Evolutionary conservation across 2,113 vertebrate genomes (phyloP), one percentile per base, ranked within the genome.

Genomic region (Syngnathus floridae): DNA sequence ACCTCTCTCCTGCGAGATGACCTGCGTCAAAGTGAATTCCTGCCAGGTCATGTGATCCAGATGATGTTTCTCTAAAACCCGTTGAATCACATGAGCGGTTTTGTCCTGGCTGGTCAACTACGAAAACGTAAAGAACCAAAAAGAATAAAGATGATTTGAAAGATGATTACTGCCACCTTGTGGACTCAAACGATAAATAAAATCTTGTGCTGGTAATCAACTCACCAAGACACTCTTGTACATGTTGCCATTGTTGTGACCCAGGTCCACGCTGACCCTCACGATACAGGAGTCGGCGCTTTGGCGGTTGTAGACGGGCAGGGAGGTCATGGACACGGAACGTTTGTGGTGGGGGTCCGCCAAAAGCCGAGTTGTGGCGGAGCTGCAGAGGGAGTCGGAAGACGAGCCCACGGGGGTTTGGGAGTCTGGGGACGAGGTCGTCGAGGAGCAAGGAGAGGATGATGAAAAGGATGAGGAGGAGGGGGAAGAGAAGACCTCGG

Each of bases 151-250:
- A 31, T 2, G 19, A 22, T 22, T 22, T 51, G 5, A 17, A 48
- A 48, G 1, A 46, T 10, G 49, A 51, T 51, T 2, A 21, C 21
- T n/a, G 19, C 3, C 48, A 37, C 22, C 37, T 43, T 22, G 37
- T 43, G 21, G 1, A 31, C 26, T 52, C 8, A 52, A 46, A 46
- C 13, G 1, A 52, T 10, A 22, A 52, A 10, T 7, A 1, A 52
- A n/a, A 4, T 31, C 2, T 31, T 3, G 26, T 3, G 26, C 26
- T 31, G 11, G 26, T 12, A 31, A 13, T 2, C 0, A 62, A 75
- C 92, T 90, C 76, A 95, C 93, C 93, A 94, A 64, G 70, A 95
- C 93, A 84, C 93, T 95, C 70, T 91, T 92, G 71, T 95, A 95
- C 65, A 94, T 84, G 87, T 94, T 95, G 5, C 92, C 93, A 0